Evolutionary conservation across 2,888 invertebrate species (phyloP).

Genomic region (Cheilosia impressa): DNA sequence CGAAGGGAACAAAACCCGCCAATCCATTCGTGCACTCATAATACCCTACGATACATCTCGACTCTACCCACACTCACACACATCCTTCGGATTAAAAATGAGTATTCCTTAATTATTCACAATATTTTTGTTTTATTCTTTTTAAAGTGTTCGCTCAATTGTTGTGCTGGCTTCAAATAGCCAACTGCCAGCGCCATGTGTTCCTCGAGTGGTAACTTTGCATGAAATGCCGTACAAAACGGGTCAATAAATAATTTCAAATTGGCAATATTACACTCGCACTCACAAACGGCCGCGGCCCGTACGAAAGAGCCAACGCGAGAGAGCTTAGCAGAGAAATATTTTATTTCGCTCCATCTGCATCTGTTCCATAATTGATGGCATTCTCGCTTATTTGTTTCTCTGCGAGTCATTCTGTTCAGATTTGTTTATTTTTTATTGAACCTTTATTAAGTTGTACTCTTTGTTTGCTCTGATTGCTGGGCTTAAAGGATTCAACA

Average conservation of each 20-base stretch:
- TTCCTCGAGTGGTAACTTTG: background rate
- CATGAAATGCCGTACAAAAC: constrained; percentile 48
- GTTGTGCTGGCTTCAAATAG: constrained; percentile 32
- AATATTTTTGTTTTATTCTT: constrained; percentile 33
- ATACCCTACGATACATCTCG: constrained; percentile 35
- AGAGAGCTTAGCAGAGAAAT: constrained; percentile 56
- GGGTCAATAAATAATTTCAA: constrained; percentile 66
- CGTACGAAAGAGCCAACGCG: background rate
- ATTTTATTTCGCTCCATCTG: constrained; percentile 69
- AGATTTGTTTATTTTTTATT: constrained; percentile 29
- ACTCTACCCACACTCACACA: background rate
- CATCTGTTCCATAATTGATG: constrained; percentile 71
- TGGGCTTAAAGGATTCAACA: constrained; percentile 55
- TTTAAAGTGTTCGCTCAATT: constrained; percentile 37
- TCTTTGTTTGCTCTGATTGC: constrained; percentile 58
- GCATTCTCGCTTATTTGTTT: constrained; percentile 55
- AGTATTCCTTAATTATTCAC: constrained; percentile 63
- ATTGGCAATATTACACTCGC: constrained; percentile 47
- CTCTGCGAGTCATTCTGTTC: constrained; percentile 11
- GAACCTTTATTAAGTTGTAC: constrained; percentile 56
- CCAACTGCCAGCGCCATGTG: constrained; percentile 51
- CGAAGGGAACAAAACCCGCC: background rate
- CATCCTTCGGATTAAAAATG: constrained; percentile 28
- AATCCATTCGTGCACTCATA: constrained; percentile 13
- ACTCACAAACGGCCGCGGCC: constrained; percentile 1